A percentile compares a stretch with the other conserved stretches of the same genome.
These are phyloP conservation scores for Drusus annulatus DNA, from an alignment of 1,140 invertebrate genomes.

Conservation along the genomic window DNA sequence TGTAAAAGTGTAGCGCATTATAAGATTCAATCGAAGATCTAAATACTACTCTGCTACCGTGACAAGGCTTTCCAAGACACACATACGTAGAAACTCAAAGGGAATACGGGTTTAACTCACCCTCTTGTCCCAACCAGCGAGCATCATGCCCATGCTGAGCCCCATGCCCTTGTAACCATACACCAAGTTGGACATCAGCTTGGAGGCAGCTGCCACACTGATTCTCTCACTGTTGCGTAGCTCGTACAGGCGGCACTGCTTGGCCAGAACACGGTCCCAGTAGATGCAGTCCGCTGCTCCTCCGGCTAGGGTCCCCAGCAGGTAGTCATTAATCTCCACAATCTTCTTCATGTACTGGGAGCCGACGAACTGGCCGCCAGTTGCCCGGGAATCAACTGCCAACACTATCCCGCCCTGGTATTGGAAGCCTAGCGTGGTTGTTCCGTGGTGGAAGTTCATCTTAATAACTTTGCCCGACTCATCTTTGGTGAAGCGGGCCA, in stretches of 20 bases:
- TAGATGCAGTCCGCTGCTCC: conserved; percentile 98
- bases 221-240: conserved; percentile 96
- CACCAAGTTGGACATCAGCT: conserved; percentile 98
- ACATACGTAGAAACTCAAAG: too few species aligned
- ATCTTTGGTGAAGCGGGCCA: conserved; percentile 76
- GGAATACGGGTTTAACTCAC: conserved; percentile 67
- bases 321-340: conserved; percentile 96
- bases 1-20: too few species aligned
- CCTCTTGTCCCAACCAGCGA: conserved; percentile 97
- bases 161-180: conserved; percentile 98
- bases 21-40: too few species aligned
- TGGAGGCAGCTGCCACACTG: conserved; percentile 97
- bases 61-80: too few species aligned
- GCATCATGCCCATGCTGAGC: conserved; percentile 94
- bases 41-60: too few species aligned
- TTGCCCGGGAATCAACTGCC: conserved; percentile 97
- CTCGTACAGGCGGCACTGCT: conserved; percentile 96
- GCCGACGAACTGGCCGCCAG: conserved; percentile 95
- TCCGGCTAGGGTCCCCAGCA: conserved; percentile 82
- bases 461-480: conserved; percentile 84
- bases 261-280: conserved; percentile 96
- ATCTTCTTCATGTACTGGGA: conserved; percentile 98
- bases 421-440: conserved; percentile 97
- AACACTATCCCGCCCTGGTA: conserved; percentile 94
- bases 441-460: conserved; percentile 97